phyloP scores from a whole-genome alignment of 2,113 vertebrate species.

The Tetraodon nigroviridis region DNA sequence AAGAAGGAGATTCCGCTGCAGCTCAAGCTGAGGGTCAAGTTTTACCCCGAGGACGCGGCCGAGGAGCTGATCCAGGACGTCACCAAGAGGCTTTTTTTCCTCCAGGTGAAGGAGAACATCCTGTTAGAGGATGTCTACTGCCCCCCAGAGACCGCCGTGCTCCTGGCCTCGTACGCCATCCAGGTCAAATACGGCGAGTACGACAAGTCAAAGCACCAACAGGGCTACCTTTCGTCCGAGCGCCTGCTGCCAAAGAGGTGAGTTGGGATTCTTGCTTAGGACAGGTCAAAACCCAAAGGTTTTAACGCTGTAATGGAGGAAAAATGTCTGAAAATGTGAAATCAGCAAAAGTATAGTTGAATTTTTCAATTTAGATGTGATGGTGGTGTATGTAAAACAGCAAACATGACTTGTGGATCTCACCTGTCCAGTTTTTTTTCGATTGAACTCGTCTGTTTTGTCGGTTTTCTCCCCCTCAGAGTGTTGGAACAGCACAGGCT shows the following conservation, averaged over 20 bases:
- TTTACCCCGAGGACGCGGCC: slow-evolving; percentile 88
- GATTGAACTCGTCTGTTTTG: slow-evolving; percentile 1
- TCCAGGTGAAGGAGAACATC: slow-evolving; percentile 91
- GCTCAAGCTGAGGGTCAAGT: slow-evolving; percentile 90
- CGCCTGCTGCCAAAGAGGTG: slow-evolving; percentile 87
- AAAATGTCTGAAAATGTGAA: too few species aligned
- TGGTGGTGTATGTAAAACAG: neutral
- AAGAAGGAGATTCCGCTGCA: slow-evolving; percentile 86
- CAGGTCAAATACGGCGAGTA: slow-evolving; percentile 92
- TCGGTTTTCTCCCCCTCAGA: slow-evolving; percentile 63
- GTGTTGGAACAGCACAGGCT: slow-evolving; percentile 97
- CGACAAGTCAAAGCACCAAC: slow-evolving; percentile 73
- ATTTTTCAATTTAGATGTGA: too few species aligned
- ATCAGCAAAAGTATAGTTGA: too few species aligned
- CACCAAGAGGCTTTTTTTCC: slow-evolving; percentile 92
- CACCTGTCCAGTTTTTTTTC: slow-evolving; percentile 23
- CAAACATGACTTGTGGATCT: neutral
- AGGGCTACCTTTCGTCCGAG: slow-evolving; percentile 84
- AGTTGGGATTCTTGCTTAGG: slow-evolving; percentile 28
- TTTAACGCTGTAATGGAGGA: too few species aligned
- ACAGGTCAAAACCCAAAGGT: too few species aligned
- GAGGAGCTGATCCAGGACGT: slow-evolving; percentile 97
- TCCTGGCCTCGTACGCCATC: slow-evolving; percentile 91
- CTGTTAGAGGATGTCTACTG: slow-evolving; percentile 90
- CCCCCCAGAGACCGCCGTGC: slow-evolving; percentile 91